phyloP scores from a whole-genome alignment of 2,888 invertebrate genomes.

The Tachina lurida region DNA sequence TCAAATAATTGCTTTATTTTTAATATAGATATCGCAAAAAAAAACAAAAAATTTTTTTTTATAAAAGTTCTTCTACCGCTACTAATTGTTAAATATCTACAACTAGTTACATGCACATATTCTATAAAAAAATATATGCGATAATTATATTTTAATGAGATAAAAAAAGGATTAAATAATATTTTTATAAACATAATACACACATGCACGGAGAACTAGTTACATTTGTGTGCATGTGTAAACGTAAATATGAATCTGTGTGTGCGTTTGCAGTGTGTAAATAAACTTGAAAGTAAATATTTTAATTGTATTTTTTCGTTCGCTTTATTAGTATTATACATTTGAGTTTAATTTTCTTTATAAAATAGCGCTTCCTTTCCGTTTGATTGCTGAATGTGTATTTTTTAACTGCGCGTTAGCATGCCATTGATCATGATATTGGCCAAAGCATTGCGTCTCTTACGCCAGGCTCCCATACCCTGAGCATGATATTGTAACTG shows the following conservation, averaged over 20 bases:
- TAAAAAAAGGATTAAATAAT: constrained; percentile 29
- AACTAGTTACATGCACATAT: constrained; percentile 35
- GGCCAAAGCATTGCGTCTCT: constrained; percentile 95
- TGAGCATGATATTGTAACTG: constrained; percentile 95
- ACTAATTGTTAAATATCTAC: constrained; percentile 52
- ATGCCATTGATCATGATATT: constrained; percentile 98
- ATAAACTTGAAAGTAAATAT: constrained; percentile 36
- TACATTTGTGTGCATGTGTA: not conserved
- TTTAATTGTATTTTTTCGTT: constrained; percentile 40
- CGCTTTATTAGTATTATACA: constrained; percentile 58
- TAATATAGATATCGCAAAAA: constrained; percentile 38
- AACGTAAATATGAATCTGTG: not conserved
- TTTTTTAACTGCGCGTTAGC: constrained; percentile 80
- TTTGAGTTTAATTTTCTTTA: constrained; percentile 35
- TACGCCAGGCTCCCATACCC: constrained; percentile 96
- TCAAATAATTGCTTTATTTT: constrained; percentile 35
- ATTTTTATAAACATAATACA: constrained; percentile 32
- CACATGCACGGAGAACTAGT: not conserved
- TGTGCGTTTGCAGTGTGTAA: not conserved
- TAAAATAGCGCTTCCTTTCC: not conserved
- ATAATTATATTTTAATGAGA: constrained; percentile 51
- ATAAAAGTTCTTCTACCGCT: constrained; percentile 34
- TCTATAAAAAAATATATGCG: not conserved
- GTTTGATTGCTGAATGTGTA: not conserved
- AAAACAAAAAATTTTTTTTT: not conserved